A percentile compares a stretch with the other conserved stretches of the same genome.
Conservation (phyloP, 2,888 invertebrate genomes). For the Blastobasis lacticolella region DNA sequence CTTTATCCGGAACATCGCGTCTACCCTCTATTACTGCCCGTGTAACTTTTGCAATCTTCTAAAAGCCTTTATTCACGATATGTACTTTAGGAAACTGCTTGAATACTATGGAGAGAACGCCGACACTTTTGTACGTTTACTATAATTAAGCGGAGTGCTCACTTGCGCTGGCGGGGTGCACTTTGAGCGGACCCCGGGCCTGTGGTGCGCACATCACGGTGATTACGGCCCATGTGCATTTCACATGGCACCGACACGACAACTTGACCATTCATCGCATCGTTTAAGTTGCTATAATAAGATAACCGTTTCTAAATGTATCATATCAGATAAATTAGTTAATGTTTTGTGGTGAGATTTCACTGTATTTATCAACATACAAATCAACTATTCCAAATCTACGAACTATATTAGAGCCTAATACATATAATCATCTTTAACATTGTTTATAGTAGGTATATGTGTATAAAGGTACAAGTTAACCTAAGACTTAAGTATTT, state of each 20-base stretch:
- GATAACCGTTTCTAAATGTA: too few relatives aligned
- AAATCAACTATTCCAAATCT: neutral
- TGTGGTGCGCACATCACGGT: slow-evolving; percentile 25
- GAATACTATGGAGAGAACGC: slow-evolving; percentile 19
- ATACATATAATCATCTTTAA: neutral
- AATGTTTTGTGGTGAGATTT: too few relatives aligned
- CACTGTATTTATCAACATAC: too few relatives aligned
- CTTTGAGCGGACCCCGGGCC: slow-evolving; percentile 19
- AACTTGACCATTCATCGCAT: neutral
- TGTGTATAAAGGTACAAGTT: neutral
- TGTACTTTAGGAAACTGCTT: slow-evolving; percentile 13
- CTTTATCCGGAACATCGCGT: neutral
- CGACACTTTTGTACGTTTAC: slow-evolving; percentile 31
- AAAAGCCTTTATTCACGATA: slow-evolving; percentile 23
- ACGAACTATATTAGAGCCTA: neutral
- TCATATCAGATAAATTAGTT: too few relatives aligned
- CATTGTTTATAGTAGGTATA: neutral
- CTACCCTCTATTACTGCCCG: slow-evolving; percentile 21
- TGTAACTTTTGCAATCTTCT: slow-evolving; percentile 28
- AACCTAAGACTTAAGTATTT: neutral
- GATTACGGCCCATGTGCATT: slow-evolving; percentile 23
- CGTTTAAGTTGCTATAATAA: neutral
- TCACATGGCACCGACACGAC: neutral
- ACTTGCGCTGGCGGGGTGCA: slow-evolving; percentile 29
- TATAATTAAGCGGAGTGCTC: slow-evolving; percentile 46